Percentiles rank a stretch among this genome's conserved stretches.
Conservation (phyloP, 2,888 invertebrate species). For the Chromoteleia sp. region DNA sequence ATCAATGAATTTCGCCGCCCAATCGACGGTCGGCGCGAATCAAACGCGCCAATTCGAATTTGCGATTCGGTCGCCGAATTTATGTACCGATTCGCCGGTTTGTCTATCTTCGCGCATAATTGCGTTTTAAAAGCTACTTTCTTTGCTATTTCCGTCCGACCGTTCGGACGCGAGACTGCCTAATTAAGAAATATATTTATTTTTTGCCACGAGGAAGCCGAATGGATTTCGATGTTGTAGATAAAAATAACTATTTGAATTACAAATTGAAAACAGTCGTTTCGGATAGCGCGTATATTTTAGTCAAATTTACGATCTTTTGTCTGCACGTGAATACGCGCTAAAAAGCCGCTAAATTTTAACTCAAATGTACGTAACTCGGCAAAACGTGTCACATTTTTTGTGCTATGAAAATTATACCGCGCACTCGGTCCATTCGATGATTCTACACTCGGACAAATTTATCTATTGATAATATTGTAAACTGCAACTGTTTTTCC, state of each 20-base stretch:
- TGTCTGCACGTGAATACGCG: too few relatives aligned
- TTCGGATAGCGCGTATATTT: constrained; percentile 17
- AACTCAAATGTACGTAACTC: too few relatives aligned
- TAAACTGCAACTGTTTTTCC: too few relatives aligned
- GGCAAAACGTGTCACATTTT: too few relatives aligned
- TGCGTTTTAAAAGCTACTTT: not conserved
- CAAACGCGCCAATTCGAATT: not conserved
- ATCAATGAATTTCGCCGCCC: not conserved
- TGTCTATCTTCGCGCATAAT: constrained; percentile 32
- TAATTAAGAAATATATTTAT: constrained; percentile 44
- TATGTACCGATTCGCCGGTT: constrained; percentile 11
- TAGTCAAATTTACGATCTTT: not conserved
- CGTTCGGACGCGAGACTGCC: constrained; percentile 4
- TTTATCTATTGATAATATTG: too few relatives aligned
- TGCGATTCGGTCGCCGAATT: constrained; percentile 14
- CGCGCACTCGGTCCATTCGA: too few relatives aligned
- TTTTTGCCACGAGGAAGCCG: constrained; percentile 4
- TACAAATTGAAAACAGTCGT: constrained; percentile 48
- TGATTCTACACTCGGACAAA: too few relatives aligned
- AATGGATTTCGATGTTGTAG: constrained; percentile 1
- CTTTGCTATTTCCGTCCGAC: constrained; percentile 1
- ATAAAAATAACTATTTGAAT: not conserved
- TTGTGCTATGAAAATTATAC: too few relatives aligned
- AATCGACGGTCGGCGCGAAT: not conserved
- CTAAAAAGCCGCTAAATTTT: too few relatives aligned